Base-by-base conservation (phyloP, 35 echinoderm and acorn worm genomes). In the Chiridota heheva region DNA sequence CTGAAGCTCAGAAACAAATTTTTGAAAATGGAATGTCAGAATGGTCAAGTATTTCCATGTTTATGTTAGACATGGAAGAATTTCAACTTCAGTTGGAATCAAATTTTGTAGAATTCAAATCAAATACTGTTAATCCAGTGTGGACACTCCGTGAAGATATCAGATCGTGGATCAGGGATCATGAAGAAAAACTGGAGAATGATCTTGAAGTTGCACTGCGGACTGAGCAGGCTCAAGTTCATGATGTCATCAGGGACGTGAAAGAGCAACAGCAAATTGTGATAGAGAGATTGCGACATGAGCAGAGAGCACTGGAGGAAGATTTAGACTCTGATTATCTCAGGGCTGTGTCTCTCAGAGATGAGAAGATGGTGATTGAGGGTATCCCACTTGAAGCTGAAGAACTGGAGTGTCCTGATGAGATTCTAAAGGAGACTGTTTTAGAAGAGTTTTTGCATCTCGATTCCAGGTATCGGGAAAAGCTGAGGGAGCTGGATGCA, bases 61-160 rank as follows among this genome's bases (percentile, higher is more conserved):
- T 97, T 45, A 97, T 97, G 94, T 72, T 97, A 37, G 89, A 87
- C 29, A 84, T 76, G 15, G 89, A 97, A 48, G 94, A 97, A 38
- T 84, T 84, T 28, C 37, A 73, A 28, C 40, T 92, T 16, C 60
- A 89, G 33, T 20, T 81, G 3, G 49, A 58, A 0, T 74, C 64
- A 22, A 72, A 92, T 33, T 62, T 60, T 35, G 69, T 91, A 59
- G 77, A 88, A 22, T 92, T 98, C 58, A 79, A 81, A 34, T 37
- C 42, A 2, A 36, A 79, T 1, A 98, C 95, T 1, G 84, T 79
- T 6, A 89, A 91, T 42, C 95, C 93, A 0, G 44, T 98, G 35
- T 91, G 85, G 84, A 86, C 80, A 15, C 59, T 98, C 30, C 83
- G 74, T 61, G 88, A 91, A 48, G 87, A 90, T 36, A 38, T 97